These are phyloP conservation scores for Cydia fagiglandana DNA, from an alignment of 1,140 invertebrate genomes.

Conservation along the genomic window DNA sequence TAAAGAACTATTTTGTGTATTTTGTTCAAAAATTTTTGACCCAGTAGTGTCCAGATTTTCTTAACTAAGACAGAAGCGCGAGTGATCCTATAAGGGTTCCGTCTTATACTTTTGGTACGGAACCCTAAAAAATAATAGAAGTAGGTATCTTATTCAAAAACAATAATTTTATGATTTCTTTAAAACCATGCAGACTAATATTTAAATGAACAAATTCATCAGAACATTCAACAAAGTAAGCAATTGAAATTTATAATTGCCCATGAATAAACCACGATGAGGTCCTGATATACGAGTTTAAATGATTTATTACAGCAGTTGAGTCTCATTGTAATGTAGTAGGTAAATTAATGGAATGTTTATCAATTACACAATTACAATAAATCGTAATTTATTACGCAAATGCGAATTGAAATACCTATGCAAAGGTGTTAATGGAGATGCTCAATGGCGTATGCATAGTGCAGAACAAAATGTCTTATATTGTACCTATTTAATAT, in stretches of 20 bases:
- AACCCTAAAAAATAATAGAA: no score
- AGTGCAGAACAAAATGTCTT: no score
- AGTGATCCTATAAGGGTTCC: no score
- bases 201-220: neutral
- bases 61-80: no score
- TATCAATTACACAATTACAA: conserved; percentile 29
- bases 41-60: no score
- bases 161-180: no score
- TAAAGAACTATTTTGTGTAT: no score
- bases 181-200: neutral
- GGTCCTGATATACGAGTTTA: conserved; percentile 23
- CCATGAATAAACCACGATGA: conserved; percentile 13
- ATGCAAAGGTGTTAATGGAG: conserved; percentile 28
- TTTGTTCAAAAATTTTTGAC: no score
- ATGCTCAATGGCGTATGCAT: conserved; percentile 1
- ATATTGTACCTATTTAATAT: no score
- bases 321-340: conserved; percentile 25
- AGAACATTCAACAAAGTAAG: conserved; percentile 6
- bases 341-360: conserved; percentile 29
- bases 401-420: conserved; percentile 27
- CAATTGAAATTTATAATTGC: conserved; percentile 1
- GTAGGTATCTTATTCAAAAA: no score
- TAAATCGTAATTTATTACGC: conserved; percentile 30
- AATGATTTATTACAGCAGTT: conserved; percentile 10
- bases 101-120: no score